Conservation (phyloP, 35 echinoderm and acorn worm species). For the Lytechinus variegatus region DNA sequence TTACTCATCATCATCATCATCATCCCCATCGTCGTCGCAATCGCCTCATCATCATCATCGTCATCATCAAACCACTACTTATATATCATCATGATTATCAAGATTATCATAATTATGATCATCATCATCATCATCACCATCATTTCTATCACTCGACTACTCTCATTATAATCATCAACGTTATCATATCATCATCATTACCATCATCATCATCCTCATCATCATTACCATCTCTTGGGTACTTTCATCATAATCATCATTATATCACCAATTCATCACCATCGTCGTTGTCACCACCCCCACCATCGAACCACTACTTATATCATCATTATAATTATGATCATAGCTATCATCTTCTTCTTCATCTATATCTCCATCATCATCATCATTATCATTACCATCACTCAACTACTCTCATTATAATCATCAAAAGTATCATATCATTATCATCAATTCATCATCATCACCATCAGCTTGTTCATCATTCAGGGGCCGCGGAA, state of each 20-base stretch:
- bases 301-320: no score
- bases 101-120: background rate
- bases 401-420: no score
- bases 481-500: no score
- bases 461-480: no score
- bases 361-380: background rate
- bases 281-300: no score
- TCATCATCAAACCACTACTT: background rate
- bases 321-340: no score
- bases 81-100: background rate
- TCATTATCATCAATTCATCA: no score
- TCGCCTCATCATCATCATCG: background rate
- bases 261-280: no score
- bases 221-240: no score
- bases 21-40: background rate
- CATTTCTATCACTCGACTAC: background rate
- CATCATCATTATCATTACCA: no score
- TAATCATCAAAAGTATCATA: no score
- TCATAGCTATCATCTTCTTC: background rate
- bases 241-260: no score
- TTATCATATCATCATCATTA: background rate
- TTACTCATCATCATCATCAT: background rate
- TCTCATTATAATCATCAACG: background rate
- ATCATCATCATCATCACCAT: background rate
- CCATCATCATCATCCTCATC: background rate